A percentile compares a stretch with the other conserved stretches of the same genome.
Evolutionary conservation across 2,113 vertebrate species (phyloP).

Genomic region (Bungarus multicinctus): DNA sequence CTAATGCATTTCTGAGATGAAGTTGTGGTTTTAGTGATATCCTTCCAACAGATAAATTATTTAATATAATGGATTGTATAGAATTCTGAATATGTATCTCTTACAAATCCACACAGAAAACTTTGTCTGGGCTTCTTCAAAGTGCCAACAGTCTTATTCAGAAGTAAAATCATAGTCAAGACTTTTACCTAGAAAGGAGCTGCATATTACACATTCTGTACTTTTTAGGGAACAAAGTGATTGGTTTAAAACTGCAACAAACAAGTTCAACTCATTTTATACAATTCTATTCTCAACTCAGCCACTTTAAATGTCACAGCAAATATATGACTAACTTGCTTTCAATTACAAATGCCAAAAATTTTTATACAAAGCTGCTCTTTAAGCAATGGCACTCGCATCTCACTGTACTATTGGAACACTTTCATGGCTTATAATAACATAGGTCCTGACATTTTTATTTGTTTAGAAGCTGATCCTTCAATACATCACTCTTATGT

Average conservation of each 20-base stretch:
- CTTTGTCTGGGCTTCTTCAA: neutral
- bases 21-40: neutral
- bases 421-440: constrained; percentile 53
- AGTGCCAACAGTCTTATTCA: neutral
- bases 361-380: neutral
- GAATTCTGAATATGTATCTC: no score
- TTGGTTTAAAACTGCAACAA: neutral
- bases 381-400: neutral
- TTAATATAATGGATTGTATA: neutral
- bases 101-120: neutral
- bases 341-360: neutral
- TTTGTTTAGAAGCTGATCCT: constrained; percentile 24
- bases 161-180: neutral
- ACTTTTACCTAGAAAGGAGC: neutral
- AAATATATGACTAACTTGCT: neutral
- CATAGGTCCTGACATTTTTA: constrained; percentile 43
- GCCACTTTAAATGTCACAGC: neutral
- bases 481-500: constrained; percentile 4
- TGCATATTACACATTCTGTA: neutral
- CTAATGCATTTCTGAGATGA: neutral
- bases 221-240: neutral
- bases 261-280: neutral
- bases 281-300: neutral
- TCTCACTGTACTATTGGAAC: constrained; percentile 51
- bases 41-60: neutral